Evolutionary conservation across 2,888 invertebrate species (phyloP), one percentile per base, ranked within the genome.

Genomic region (Ormyrus pomaceus): DNA sequence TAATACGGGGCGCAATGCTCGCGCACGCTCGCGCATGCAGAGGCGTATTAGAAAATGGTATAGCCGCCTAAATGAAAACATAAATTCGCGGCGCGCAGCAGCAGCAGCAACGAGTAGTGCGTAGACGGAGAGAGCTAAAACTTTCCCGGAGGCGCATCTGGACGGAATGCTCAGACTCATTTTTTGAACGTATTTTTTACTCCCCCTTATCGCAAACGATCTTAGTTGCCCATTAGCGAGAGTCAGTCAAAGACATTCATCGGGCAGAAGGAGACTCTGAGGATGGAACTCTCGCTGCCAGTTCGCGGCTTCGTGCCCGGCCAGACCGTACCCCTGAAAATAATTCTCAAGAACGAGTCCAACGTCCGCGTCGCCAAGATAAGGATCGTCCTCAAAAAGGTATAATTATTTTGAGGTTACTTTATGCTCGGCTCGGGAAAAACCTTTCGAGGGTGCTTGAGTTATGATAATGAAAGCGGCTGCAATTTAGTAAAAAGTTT

Each of bases 231-330:
- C 0, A 85, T 88, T 78, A 86, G 83, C 76, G 85, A 87, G 69
- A 84, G 82, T 51, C 84, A 86, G 13, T 84, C 86, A 8, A 88
- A 88, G 79, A 84, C 84, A 34, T 87, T 86, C 71, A 85, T 88
- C 82, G 88, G 88, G 5, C 88, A 89, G 71, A 84, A 83, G 51
- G 89, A 89, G 59, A 87, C 89, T 6, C 82, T 91, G 56, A 85
- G 79, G 48, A 80, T 90, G 72, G 83, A 85, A 5, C 85, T 87
- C 11, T 84, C 84, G 6, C 80, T 90, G 46, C 88, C 89, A n/a
- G 88, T 88, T 45, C 86, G 87, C 11, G 91, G 91, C 9, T 91
- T 86, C 82, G 90, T 90, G 13, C 89, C 90, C 45, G 91, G 91
- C 0, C 90, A 91, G 82, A 85, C 87, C 13, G 87, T 91, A 77